Evolutionary conservation across 2,888 invertebrate species (phyloP).

Genomic region (Germaria angustata): DNA sequence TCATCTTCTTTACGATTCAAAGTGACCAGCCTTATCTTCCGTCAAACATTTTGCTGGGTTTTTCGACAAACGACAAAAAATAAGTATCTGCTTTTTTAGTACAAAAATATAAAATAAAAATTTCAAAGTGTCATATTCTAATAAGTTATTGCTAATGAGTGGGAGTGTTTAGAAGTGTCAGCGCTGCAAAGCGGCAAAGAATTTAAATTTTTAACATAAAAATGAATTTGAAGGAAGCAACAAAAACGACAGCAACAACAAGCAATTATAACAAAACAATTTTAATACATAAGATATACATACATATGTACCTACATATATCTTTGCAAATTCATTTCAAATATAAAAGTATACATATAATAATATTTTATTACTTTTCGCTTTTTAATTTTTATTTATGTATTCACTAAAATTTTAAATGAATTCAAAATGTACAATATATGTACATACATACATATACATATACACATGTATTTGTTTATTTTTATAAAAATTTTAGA

Average conservation of each 20-base stretch:
- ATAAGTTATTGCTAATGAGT: constrained; percentile 60
- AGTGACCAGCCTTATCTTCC: too few species aligned
- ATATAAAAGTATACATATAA: not conserved
- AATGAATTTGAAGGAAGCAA: not conserved
- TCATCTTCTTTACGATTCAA: too few species aligned
- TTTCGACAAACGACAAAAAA: not conserved
- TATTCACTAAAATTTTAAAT: not conserved
- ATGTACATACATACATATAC: not conserved
- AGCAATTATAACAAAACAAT: constrained; percentile 1
- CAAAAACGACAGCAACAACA: not conserved
- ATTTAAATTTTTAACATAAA: constrained; percentile 38
- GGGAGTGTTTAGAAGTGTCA: constrained; percentile 58
- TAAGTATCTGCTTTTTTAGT: not conserved
- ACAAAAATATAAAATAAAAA: not conserved
- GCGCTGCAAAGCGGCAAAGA: constrained; percentile 41
- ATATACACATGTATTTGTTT: not conserved
- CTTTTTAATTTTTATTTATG: too few species aligned
- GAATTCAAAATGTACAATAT: not conserved
- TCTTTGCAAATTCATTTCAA: not conserved
- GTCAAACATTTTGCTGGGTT: not conserved
- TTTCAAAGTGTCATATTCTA: constrained; percentile 44
- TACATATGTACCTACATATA: not conserved
- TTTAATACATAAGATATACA: not conserved
- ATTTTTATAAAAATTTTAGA: not conserved
- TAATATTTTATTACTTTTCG: not conserved